phyloP scores from a whole-genome alignment of 2,797 vertebrate species.

The Pristis pectinata region DNA sequence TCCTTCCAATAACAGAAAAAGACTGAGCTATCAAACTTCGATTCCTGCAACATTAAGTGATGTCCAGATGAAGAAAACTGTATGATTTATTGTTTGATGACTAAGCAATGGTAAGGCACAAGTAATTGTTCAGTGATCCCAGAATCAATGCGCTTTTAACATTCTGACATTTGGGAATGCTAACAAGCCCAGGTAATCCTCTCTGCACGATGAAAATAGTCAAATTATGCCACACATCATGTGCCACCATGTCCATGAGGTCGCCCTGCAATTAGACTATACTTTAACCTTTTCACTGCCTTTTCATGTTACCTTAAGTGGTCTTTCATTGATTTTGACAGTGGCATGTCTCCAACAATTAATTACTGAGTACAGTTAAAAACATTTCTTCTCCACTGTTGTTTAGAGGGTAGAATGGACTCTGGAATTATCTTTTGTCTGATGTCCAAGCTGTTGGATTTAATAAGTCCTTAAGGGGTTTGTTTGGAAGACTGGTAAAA shows the following conservation, averaged over 20 bases:
- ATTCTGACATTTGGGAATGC: constrained; percentile 10
- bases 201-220: background rate
- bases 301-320: background rate
- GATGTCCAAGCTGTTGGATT: background rate
- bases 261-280: background rate
- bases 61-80: background rate
- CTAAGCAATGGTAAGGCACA: background rate
- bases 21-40: background rate
- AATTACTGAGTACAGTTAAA: background rate
- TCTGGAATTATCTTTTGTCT: background rate
- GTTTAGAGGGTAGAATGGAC: background rate
- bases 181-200: constrained; percentile 12
- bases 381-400: background rate
- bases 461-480: background rate
- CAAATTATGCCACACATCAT: background rate
- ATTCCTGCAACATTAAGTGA: background rate
- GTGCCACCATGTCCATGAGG: background rate
- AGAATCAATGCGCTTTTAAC: background rate
- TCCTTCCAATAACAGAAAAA: constrained; percentile 1
- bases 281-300: background rate
- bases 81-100: constrained; percentile 8
- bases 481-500: background rate
- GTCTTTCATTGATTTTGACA: background rate
- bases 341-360: background rate
- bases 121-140: constrained; percentile 11